Base-by-base conservation (phyloP, 1,140 invertebrate species). In the Pseudomyrmex sp. region DNA sequence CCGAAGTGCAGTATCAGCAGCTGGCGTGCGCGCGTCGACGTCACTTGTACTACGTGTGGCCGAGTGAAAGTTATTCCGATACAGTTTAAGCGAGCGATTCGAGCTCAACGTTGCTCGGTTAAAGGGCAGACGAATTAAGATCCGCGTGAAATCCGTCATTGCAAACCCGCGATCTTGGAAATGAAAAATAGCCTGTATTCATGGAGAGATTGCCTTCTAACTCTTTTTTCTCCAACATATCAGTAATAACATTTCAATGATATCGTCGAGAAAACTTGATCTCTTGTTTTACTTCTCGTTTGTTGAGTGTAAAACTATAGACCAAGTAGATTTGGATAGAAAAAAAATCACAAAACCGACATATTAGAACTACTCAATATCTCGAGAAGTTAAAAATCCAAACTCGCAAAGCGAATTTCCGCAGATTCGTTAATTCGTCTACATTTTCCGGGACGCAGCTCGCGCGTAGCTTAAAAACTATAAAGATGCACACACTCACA, bases 1-100 rank as follows among this genome's bases (percentile, higher is more conserved):
- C 88, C 54, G 82, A 89, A 66, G 58, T 68, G 77, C 77, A 85
- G 56, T 88, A 79, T 61, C 87, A 88, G 61, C 73, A 70, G 35
- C 35, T 35, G 66, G 52, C 86, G 66, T 84, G 80, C 59, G 80
- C 66, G 35, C 87, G 80, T 66, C 72, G 86, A 69, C 87, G 75
- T 82, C 88, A 89, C 18, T 73, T 89, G 50, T 89, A 89, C 70
- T 89, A 89, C 46, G 87, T 89, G 61, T 89, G 88, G 88, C 88
- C 88, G 80, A 89, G 88, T 68, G 88, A 89, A 68, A 89, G 84
- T 82, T 89, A 89, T 73, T 89, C 88, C 80, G 88, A 52, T 65
- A 85, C 82, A 50, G 72, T 89, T 86, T 89, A 58, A 80, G 20
- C 66, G 44, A 50, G 54, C 66, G 63, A 13, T 15, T 23, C 52